These are phyloP conservation scores for Gonioctena quinquepunctata DNA, from an alignment of 1,140 invertebrate genomes.

Conservation along the genomic window DNA sequence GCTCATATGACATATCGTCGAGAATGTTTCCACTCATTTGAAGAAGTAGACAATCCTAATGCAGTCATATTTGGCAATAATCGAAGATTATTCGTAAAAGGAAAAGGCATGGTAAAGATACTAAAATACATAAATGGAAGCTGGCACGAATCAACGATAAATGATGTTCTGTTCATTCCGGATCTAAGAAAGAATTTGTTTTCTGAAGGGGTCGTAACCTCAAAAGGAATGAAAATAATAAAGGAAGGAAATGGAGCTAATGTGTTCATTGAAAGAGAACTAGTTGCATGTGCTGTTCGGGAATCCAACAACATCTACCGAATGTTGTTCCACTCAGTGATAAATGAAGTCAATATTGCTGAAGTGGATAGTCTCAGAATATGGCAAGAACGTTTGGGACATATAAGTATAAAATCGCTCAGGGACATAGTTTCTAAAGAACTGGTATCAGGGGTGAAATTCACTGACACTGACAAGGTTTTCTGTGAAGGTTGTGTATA, in stretches of 20 bases:
- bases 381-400: background rate
- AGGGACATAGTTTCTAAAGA: background rate
- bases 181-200: no score
- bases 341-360: background rate
- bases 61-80: background rate
- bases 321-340: no score
- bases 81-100: no score
- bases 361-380: background rate
- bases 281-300: no score
- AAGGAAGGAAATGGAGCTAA: no score
- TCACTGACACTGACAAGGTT: no score
- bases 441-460: background rate
- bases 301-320: background rate
- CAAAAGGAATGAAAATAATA: constrained; percentile 7
- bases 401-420: background rate
- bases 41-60: constrained; percentile 8
- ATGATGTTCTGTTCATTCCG: no score
- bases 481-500: no score
- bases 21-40: no score
- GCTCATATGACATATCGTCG: background rate
- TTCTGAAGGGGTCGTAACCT: constrained; percentile 4
- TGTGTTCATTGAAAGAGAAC: no score
- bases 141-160: no score
- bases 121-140: background rate
- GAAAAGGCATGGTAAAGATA: no score